Evolutionary conservation across 2,888 invertebrate genomes (phyloP).

Genomic region (Rhingia rostrata): DNA sequence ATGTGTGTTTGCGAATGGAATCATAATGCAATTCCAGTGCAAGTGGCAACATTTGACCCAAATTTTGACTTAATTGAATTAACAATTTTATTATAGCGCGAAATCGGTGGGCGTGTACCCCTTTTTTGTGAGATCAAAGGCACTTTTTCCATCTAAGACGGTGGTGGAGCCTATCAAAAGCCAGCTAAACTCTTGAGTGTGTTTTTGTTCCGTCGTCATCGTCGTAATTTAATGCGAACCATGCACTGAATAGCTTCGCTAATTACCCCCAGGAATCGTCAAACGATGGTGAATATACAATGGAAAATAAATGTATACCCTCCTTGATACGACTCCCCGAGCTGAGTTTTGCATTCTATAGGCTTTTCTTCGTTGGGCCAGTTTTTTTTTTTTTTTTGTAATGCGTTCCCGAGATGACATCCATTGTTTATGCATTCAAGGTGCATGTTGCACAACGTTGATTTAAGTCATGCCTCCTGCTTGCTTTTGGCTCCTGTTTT

Average conservation of each 20-base stretch:
- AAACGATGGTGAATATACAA: slow-evolving; percentile 70
- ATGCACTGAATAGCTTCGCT: slow-evolving; percentile 69
- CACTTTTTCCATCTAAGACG: background rate
- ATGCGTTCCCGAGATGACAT: slow-evolving; percentile 65
- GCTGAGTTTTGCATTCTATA: slow-evolving; percentile 48
- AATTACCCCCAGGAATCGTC: slow-evolving; percentile 71
- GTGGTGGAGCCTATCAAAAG: background rate
- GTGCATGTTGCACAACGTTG: slow-evolving; percentile 73
- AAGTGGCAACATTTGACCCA: slow-evolving; percentile 51
- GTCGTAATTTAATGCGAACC: slow-evolving; percentile 44
- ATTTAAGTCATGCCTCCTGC: slow-evolving; percentile 65
- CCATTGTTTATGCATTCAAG: slow-evolving; percentile 73
- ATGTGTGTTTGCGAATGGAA: background rate
- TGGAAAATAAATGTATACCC: slow-evolving; percentile 57
- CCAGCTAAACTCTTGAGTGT: background rate
- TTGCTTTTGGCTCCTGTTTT: slow-evolving; percentile 20
- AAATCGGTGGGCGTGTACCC: background rate
- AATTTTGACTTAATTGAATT: slow-evolving; percentile 59
- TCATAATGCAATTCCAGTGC: slow-evolving; percentile 26
- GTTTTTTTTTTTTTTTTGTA: slow-evolving; percentile 46
- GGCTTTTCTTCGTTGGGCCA: slow-evolving; percentile 55
- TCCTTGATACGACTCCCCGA: slow-evolving; percentile 17
- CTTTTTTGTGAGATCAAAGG: slow-evolving; percentile 25
- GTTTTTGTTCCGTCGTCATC: slow-evolving; percentile 27
- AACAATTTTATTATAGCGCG: slow-evolving; percentile 19